phyloP scores from a whole-genome alignment of 2,113 vertebrate species.

The Aptenodytes patagonicus region DNA sequence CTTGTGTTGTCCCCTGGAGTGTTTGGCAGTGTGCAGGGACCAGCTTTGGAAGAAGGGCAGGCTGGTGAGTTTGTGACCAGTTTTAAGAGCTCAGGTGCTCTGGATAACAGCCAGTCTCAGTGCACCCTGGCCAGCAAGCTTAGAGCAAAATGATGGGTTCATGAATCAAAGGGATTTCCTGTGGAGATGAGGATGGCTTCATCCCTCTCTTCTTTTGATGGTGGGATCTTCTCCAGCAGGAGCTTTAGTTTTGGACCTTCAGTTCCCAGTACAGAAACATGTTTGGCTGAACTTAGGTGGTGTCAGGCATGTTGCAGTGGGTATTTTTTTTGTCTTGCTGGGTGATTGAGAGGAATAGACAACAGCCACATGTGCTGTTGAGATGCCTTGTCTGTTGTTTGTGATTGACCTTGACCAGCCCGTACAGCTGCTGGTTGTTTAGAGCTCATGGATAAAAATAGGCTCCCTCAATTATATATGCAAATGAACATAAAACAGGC shows the following conservation, averaged over 20 bases:
- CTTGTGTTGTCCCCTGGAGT: not conserved
- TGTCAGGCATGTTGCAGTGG: accelerated
- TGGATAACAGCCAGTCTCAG: not conserved
- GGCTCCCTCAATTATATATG: not conserved
- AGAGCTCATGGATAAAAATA: not conserved
- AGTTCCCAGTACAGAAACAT: not conserved
- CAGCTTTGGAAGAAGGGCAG: not conserved
- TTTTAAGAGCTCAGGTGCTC: not conserved
- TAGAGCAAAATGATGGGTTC: not conserved
- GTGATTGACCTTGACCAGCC: not conserved
- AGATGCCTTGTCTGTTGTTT: not conserved
- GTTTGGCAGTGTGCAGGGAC: not conserved
- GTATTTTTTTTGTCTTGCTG: not conserved
- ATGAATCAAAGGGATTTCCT: not conserved
- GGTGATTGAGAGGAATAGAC: not conserved
- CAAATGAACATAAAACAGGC: not conserved
- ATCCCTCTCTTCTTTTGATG: not conserved
- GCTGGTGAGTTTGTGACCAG: not conserved
- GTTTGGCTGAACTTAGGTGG: not conserved
- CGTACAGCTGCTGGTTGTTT: not conserved
- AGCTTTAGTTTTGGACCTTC: not conserved
- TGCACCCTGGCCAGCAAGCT: not conserved
- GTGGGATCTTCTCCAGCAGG: not conserved
- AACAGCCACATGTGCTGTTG: not conserved
- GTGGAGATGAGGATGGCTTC: not conserved